Evolutionary conservation across 2,797 vertebrate genomes (phyloP).

Genomic region (Sarcoramphus papa): DNA sequence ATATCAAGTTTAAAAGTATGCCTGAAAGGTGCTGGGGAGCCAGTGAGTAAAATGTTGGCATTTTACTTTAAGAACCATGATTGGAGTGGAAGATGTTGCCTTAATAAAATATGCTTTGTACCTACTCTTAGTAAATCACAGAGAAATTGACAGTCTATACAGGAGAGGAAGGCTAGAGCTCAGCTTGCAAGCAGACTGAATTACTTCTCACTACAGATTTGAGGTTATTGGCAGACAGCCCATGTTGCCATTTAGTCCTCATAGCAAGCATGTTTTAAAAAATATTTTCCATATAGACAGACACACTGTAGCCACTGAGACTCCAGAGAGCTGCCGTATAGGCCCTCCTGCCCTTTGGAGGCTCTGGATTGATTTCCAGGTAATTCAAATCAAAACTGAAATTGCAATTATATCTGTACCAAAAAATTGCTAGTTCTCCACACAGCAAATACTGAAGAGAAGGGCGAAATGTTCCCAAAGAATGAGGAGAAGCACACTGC

Average conservation of each 20-base stretch:
- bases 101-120: conserved; percentile 36
- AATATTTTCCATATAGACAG: conserved; percentile 30
- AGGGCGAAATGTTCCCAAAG: not conserved
- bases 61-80: conserved; percentile 21
- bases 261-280: conserved; percentile 36
- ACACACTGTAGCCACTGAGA: conserved; percentile 30
- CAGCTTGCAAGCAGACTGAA: conserved; percentile 26
- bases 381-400: conserved; percentile 17
- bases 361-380: conserved; percentile 3
- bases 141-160: conserved; percentile 1
- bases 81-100: conserved; percentile 9
- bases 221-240: conserved; percentile 47
- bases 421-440: not conserved
- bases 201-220: conserved; percentile 50
- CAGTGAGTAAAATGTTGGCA: not conserved
- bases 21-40: not conserved
- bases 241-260: conserved; percentile 54
- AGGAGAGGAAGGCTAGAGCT: conserved; percentile 10
- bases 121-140: conserved; percentile 19
- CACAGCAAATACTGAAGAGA: not conserved
- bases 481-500: not conserved
- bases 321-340: not conserved
- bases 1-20: conserved; percentile 15
- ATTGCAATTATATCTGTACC: not conserved
- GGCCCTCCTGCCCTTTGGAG: not conserved